Evolutionary conservation across 1,140 invertebrate species (phyloP).

Genomic region (Solenopsis invicta): DNA sequence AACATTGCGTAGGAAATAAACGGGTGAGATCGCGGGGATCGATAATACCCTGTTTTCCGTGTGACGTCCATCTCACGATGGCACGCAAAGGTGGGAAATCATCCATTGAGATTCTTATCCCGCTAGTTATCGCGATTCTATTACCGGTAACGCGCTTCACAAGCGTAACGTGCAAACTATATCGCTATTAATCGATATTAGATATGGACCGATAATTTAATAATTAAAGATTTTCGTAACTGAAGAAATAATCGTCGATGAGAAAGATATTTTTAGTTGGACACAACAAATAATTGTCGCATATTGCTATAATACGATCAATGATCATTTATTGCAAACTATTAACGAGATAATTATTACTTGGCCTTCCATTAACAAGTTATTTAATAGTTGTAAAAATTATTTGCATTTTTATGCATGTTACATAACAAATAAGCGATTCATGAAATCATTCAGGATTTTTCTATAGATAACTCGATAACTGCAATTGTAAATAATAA

Average conservation of each 20-base stretch:
- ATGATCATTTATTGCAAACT: neutral
- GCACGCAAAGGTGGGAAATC: constrained; percentile 43
- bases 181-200: constrained; percentile 8
- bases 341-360: neutral
- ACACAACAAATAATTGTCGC: neutral
- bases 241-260: neutral
- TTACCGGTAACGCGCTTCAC: neutral
- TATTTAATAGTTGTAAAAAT: neutral
- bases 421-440: neutral
- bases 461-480: neutral
- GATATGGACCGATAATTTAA: neutral
- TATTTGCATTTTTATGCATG: neutral
- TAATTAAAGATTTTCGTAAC: neutral
- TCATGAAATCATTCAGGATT: neutral
- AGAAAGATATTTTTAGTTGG: neutral
- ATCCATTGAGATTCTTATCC: constrained; percentile 46
- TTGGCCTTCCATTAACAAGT: neutral
- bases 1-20: constrained; percentile 24
- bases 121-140: constrained; percentile 12
- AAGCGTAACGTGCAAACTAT: neutral
- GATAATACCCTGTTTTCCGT: constrained; percentile 39
- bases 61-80: constrained; percentile 19
- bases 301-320: neutral
- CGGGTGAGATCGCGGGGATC: constrained; percentile 10
- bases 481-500: neutral